Conservation (phyloP, 2,888 invertebrate genomes). For the Sthenelais limicola region DNA sequence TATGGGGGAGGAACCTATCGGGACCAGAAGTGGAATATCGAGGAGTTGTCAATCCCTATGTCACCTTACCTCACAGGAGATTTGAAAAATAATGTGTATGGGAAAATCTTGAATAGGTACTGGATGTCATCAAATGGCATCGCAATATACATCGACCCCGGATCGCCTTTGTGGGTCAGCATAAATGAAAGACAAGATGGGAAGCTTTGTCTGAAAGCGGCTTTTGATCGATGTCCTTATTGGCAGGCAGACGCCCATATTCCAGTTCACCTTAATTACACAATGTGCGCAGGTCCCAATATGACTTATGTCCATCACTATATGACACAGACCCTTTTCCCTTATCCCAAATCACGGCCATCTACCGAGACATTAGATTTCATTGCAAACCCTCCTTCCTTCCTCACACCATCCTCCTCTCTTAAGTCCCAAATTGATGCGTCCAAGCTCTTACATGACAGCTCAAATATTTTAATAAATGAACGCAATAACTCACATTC, state of each 20-base stretch:
- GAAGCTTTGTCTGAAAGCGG: conserved; percentile 3
- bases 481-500: no score
- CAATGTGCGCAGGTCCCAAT: conserved; percentile 34
- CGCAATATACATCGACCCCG: conserved; percentile 78
- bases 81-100: not conserved
- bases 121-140: conserved; percentile 81
- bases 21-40: conserved; percentile 17
- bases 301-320: conserved; percentile 26
- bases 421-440: not conserved
- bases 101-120: conserved; percentile 70
- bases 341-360: not conserved
- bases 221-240: conserved; percentile 1
- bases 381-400: conserved; percentile 8
- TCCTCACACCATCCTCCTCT: not conserved
- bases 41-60: not conserved
- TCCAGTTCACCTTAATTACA: conserved; percentile 39
- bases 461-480: no score
- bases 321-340: conserved; percentile 24
- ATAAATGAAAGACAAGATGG: conserved; percentile 71
- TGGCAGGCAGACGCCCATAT: not conserved
- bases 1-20: conserved; percentile 25
- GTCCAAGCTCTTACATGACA: not conserved
- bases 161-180: conserved; percentile 83
- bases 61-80: conserved; percentile 12
- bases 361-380: not conserved